Base-by-base conservation (phyloP, 2,888 invertebrate species). In the Penaeus monodon region DNA sequence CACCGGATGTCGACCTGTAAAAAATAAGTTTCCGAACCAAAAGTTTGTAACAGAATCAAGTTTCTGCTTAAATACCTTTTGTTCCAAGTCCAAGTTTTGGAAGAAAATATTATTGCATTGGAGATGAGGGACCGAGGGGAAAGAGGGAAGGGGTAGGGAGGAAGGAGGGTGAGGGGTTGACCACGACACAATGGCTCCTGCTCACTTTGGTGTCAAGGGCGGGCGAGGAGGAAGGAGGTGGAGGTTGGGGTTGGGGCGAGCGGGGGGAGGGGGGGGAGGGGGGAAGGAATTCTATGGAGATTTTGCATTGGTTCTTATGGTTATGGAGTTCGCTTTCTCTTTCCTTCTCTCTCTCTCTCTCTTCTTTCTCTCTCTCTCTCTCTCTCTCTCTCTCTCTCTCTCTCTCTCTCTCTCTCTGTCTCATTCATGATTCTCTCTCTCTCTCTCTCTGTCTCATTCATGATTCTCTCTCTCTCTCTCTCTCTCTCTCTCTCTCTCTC, bases 221-320 rank as follows among this genome's bases (percentile, higher is more conserved):
- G 70, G 22, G 29, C 70, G 70, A 70, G 24, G 70, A 70, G 29
- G 70, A 70, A 70, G 70, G 70, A 22, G 70, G 70, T 14, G 70
- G 70, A 24, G 29, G 70, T 1, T 14, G 70, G 22, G 70, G n/a
- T 27, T 29, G 70, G 70, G 70, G 4, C 33, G 22, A 29, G n/a
- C 10, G 44, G 44, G 44, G 10, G 10, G 70, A 17, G 68, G 68
- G 68, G 68, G 1, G 17, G 10, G 22, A 10, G 70, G 8, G 10
- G 70, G 70, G 70, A 68, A 29, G 70, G 70, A 70, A 29, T 27
- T 70, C 27, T 29, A 70, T 27, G 70, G 70, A 70, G 29, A 70
- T 57, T 57, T 57, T 57, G 57, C 57, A 57, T 14, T 1, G 57
- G 57, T 57, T 57, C 57, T 57, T 57, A 57, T 57, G 57, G 10